phyloP scores from a whole-genome alignment of 1,140 invertebrate genomes.

The Bombus waltoni region DNA sequence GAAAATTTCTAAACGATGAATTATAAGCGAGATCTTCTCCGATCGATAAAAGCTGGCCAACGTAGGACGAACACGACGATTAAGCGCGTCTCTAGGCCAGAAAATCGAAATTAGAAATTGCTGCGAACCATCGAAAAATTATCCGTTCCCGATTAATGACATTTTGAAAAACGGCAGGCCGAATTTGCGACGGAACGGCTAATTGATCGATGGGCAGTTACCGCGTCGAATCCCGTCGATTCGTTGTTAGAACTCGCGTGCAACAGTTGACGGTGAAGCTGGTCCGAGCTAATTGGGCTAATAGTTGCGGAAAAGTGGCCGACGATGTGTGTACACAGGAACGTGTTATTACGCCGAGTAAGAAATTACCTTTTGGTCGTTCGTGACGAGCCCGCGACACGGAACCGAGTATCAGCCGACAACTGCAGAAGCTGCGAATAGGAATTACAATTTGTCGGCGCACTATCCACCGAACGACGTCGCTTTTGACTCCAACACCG shows the following conservation, averaged over 20 bases:
- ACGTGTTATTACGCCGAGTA: constrained; percentile 43
- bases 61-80: not conserved
- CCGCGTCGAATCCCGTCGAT: constrained; percentile 15
- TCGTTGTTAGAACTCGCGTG: constrained; percentile 14
- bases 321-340: constrained; percentile 37
- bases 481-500: not conserved
- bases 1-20: not conserved
- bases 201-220: constrained; percentile 13
- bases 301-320: constrained; percentile 49
- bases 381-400: constrained; percentile 39
- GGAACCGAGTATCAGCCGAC: constrained; percentile 39
- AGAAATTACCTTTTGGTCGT: constrained; percentile 43
- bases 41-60: not conserved
- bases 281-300: constrained; percentile 30
- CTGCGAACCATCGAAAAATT: not conserved
- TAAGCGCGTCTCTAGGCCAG: not conserved
- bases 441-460: constrained; percentile 32
- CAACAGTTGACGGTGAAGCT: constrained; percentile 37
- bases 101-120: not conserved
- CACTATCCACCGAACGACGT: not conserved
- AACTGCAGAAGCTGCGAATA: constrained; percentile 38
- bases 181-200: not conserved
- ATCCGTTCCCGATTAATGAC: not conserved
- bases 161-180: not conserved
- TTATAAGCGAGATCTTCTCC: not conserved